Conservation (phyloP, 2,113 vertebrate species). For the Gnathonemus longibarbis region DNA sequence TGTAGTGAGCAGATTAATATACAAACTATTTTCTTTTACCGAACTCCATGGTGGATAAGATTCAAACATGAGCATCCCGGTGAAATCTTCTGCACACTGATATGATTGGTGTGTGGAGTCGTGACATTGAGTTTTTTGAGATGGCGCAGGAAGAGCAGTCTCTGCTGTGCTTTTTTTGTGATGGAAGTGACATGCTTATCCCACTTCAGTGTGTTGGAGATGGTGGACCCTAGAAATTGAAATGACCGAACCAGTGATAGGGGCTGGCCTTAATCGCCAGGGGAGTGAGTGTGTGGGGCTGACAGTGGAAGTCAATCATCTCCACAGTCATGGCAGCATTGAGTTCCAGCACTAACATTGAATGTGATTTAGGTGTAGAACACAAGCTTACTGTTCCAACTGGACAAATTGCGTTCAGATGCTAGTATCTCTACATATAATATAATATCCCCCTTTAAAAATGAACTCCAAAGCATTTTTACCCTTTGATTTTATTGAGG, state of each 20-base stretch:
- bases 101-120: neutral
- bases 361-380: neutral
- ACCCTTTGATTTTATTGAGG: slow-evolving; percentile 42
- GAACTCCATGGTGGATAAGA: neutral
- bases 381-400: neutral
- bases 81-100: neutral
- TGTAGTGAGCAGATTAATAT: neutral
- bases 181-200: neutral
- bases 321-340: neutral
- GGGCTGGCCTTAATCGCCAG: neutral
- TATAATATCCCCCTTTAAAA: neutral
- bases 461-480: neutral
- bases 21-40: neutral
- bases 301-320: neutral
- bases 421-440: neutral
- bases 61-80: neutral
- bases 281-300: neutral
- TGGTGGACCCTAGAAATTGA: no score
- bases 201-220: neutral
- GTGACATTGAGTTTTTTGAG: neutral
- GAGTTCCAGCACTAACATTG: neutral
- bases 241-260: neutral
- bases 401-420: neutral
- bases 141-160: neutral
- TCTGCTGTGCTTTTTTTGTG: neutral